Evolutionary conservation across 1,140 invertebrate genomes (phyloP).

Genomic region (Theocolax elegans): DNA sequence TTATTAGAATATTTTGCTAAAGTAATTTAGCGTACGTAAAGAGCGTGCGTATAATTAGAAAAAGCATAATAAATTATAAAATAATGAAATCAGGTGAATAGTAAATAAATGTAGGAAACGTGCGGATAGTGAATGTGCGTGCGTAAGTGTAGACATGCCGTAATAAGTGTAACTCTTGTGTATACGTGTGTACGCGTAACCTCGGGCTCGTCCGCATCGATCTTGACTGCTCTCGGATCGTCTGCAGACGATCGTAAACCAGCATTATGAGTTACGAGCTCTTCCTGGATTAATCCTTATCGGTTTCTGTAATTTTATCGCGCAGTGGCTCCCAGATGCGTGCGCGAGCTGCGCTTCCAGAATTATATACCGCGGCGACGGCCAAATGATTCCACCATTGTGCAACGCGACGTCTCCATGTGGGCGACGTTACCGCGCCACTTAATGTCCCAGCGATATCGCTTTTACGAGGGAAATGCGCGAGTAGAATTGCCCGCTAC

Average conservation of each 20-base stretch:
- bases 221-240: no score
- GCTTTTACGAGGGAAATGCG: slow-evolving; percentile 45
- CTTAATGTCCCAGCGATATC: slow-evolving; percentile 47
- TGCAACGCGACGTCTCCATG: slow-evolving; percentile 29
- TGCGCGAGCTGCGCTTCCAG: slow-evolving; percentile 23
- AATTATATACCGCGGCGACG: slow-evolving; percentile 40
- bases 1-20: no score
- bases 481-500: slow-evolving; percentile 3
- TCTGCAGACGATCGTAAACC: slow-evolving; percentile 54
- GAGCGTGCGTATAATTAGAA: no score
- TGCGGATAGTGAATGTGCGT: no score
- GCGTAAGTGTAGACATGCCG: no score
- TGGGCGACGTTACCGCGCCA: slow-evolving; percentile 33
- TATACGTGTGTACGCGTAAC: no score
- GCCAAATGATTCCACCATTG: slow-evolving; percentile 46
- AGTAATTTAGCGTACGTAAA: no score
- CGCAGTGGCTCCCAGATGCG: slow-evolving; percentile 39
- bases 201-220: no score
- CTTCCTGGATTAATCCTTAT: slow-evolving; percentile 52
- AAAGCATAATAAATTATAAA: no score
- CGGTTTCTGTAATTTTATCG: slow-evolving; percentile 54
- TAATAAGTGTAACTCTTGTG: no score
- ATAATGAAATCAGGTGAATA: no score
- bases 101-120: no score
- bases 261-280: slow-evolving; percentile 56